Conservation (phyloP, 23 tunicate genomes). For the Corella eumyota region DNA sequence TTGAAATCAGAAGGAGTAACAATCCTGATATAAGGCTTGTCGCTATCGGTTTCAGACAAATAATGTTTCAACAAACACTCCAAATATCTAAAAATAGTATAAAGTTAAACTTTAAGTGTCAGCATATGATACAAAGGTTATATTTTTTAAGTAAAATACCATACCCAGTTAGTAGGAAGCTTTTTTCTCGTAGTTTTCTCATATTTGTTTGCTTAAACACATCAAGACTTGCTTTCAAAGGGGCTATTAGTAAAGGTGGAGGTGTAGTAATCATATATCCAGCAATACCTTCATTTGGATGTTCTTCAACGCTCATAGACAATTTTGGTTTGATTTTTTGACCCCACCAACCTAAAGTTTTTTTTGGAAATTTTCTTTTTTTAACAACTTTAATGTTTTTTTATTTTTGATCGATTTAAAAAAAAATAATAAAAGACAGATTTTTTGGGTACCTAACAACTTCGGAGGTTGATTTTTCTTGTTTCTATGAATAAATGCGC, state of each 20-base stretch:
- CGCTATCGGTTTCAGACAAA: conserved; percentile 15
- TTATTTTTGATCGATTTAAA: no score
- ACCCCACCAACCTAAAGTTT: conserved; percentile 3
- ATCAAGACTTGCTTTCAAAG: neutral
- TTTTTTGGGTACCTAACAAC: no score
- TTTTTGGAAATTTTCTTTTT: no score
- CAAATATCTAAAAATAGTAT: conserved; percentile 16
- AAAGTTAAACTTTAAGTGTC: neutral
- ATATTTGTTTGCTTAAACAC: neutral
- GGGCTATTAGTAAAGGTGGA: conserved; percentile 1
- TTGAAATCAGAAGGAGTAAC: conserved; percentile 28
- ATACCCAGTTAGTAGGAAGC: conserved; percentile 8
- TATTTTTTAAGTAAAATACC: neutral
- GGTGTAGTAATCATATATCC: neutral
- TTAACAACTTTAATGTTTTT: no score
- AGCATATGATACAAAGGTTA: neutral
- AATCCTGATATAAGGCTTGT: conserved; percentile 5
- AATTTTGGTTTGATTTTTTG: neutral
- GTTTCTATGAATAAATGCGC: no score
- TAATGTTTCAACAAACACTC: conserved; percentile 26
- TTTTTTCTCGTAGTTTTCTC: conserved; percentile 1
- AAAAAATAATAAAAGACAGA: no score
- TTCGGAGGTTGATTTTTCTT: no score
- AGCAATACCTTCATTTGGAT: neutral
- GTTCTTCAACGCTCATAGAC: neutral